Evolutionary conservation across 53 echinoderm and acorn worm genomes (phyloP), one percentile per base, ranked within the genome.

Genomic region (Stichopus horrens): DNA sequence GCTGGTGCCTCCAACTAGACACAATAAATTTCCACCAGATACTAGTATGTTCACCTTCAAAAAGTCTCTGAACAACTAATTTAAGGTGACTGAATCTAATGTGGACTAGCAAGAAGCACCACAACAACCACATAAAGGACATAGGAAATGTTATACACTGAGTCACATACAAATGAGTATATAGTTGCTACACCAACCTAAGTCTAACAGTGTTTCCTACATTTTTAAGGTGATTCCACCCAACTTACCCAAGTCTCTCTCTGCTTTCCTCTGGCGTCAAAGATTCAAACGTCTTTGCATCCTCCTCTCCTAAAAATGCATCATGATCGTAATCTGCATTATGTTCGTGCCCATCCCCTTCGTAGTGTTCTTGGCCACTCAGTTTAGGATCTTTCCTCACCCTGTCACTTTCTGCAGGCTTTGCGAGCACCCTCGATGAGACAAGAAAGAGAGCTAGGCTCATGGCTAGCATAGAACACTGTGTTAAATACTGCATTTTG

Each of bases 311-410:
- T 21, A 96, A 89, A 74, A 96, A 96, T 20, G 96, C 96, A 55
- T 96, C 96, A 57, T 96, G 96, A 73, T 96, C 96, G 58, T 95
- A 96, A 52, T 96, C 96, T 53, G 86, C 77, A 58, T 96, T 96
- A 89, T 96, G 96, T 0, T 90, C 89, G 53, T 92, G 90, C 13
- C 95, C 96, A 67, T 92, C 88, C 56, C 88, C 91, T 58, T 75
- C 88, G 22, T 83, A 96, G 80, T 96, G 96, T 74, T 88, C 79
- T 79, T 93, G 74, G 56, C 91, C 93, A 82, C 94, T 94, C 73
- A 96, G 85, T 88, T 92, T 92, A 5, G 88, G 75, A 7, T 84
- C 88, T 13, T 96, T 74, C 19, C 22, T 74, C 4, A 74, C 37
- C 8, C 75, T 73, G n/a, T 87, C 74, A 74, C 58, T 87, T 74